A percentile compares a stretch with the other conserved stretches of the same genome.
Evolutionary conservation across 2,113 vertebrate genomes (phyloP).

Genomic region (Halcyon senegalensis): DNA sequence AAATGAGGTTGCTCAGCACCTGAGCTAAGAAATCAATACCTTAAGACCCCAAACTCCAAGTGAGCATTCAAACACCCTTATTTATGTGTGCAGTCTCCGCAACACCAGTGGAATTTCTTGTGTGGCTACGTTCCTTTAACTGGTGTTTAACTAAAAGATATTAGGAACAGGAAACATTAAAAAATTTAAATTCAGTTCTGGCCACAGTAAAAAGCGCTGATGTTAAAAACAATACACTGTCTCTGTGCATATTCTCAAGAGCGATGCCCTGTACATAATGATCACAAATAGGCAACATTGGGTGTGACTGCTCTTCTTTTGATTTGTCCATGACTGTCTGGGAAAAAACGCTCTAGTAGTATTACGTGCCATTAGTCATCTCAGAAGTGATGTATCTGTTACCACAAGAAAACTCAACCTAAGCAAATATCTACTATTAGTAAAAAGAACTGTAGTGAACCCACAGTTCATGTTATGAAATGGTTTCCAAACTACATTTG

Average conservation of each 20-base stretch:
- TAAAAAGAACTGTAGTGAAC: neutral
- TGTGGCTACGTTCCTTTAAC: neutral
- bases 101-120: neutral
- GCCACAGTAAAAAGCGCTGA: neutral
- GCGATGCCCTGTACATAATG: neutral
- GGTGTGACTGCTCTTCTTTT: neutral
- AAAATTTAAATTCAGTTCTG: neutral
- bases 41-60: neutral
- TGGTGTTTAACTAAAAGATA: neutral
- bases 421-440: neutral
- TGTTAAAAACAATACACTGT: neutral
- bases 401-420: neutral
- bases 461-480: neutral
- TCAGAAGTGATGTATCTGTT: neutral
- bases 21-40: accelerated
- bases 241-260: neutral
- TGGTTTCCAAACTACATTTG: neutral
- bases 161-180: neutral
- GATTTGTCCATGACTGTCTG: neutral
- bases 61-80: neutral
- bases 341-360: neutral
- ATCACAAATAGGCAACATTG: neutral
- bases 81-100: neutral
- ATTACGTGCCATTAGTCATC: neutral
- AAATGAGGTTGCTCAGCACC: neutral